Evolutionary conservation across 2,888 invertebrate genomes (phyloP), one percentile per base, ranked within the genome.

Genomic region (Euzetes globulus): DNA sequence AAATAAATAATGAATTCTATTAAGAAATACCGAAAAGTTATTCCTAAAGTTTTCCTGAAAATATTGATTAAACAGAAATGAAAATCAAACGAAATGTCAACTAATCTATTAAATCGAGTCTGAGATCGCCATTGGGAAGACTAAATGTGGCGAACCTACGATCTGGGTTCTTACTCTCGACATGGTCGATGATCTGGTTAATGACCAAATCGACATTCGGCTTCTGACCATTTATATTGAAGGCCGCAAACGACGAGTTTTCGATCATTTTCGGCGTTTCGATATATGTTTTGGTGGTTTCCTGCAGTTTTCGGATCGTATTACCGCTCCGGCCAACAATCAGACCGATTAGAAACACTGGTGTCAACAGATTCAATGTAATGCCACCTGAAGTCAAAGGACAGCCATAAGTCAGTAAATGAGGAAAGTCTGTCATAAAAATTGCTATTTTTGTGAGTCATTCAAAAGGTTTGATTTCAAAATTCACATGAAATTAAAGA

Each of bases 241-340:
- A 73, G 17, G 29, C 37, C 9, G 41, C 41, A 11, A 27, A 58
- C 33, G 37, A 55, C 13, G 25, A 74, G 33, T 60, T 27, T 6
- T 50, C 47, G 17, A 45, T 7, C 7, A 74, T 45, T 47, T 71
- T 71, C 19, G 74, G 74, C 1, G 74, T 74, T 9, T 71, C 74
- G 52, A 74, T 74, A 9, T 50, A 52, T 1, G 74, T 60, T 19
- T 41, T 47, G 29, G 71, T 74, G 22, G 33, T 15, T 9, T 74
- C 58, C 52, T 71, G 71, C 15, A 74, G 71, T 19, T 71, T 50
- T 22, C 71, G 71, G 22, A 74, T 74, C 0, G 71, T 52, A 60
- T 41, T 55, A 29, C 74, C 74, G 29, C 60, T 74, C 1, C 71
- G 55, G 19, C 74, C 74, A 1, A 74, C 74, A 15, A 74, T 71